Percentiles rank a stretch among this genome's conserved stretches.
Conservation (phyloP, 1,140 invertebrate species). For the Telenomus remus region DNA sequence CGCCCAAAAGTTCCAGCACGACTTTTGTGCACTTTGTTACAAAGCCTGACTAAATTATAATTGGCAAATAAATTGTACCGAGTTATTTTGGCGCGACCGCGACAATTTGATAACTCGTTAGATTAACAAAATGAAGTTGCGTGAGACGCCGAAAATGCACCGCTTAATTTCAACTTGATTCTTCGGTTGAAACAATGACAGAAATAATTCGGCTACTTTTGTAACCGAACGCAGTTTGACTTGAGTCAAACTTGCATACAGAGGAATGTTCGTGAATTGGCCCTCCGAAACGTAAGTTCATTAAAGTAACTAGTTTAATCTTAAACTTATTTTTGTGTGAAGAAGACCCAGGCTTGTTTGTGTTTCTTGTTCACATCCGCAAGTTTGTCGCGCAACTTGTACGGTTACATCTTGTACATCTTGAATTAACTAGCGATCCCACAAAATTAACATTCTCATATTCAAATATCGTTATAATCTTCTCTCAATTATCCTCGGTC, state of each 20-base stretch:
- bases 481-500: too few relatives aligned
- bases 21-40: too few relatives aligned
- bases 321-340: conserved; percentile 2
- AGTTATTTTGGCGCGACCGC: too few relatives aligned
- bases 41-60: background rate
- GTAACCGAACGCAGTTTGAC: conserved; percentile 12
- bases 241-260: conserved; percentile 19
- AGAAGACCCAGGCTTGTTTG: background rate
- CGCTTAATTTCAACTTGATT: background rate
- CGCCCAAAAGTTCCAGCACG: too few relatives aligned
- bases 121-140: background rate
- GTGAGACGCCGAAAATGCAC: background rate
- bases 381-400: background rate
- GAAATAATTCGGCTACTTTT: background rate
- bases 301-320: conserved; percentile 8
- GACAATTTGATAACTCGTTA: background rate
- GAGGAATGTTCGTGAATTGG: conserved; percentile 15
- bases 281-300: conserved; percentile 9
- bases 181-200: conserved; percentile 2
- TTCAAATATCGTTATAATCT: too few relatives aligned
- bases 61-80: too few relatives aligned
- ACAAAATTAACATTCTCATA: background rate
- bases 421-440: background rate
- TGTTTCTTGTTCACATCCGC: background rate
- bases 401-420: background rate